These are phyloP conservation scores for Ophion slaviceki DNA, from an alignment of 2,888 invertebrate species.

Conservation along the genomic window DNA sequence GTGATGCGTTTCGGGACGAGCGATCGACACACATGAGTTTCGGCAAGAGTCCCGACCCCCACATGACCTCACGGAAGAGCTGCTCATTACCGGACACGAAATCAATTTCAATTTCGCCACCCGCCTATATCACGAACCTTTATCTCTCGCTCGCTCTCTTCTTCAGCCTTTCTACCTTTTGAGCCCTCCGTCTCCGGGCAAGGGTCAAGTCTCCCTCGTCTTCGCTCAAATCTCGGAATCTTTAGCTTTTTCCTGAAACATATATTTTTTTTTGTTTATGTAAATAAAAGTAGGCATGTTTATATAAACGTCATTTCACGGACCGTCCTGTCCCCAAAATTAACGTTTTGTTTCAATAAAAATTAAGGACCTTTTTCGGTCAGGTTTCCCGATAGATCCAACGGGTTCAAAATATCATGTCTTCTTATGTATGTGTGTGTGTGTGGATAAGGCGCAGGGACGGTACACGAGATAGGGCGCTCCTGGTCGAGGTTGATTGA, in stretches of 20 bases:
- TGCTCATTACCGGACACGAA: constrained; percentile 73
- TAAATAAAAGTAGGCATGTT: background rate
- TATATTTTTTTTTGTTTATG: background rate
- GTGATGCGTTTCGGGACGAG: constrained; percentile 42
- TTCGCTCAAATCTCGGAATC: too few species aligned
- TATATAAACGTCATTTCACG: background rate
- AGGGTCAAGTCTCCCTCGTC: background rate
- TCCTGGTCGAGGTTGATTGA: constrained; percentile 76
- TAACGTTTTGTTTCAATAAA: background rate
- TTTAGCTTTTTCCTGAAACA: background rate
- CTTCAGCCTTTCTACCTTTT: background rate
- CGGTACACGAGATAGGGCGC: constrained; percentile 54
- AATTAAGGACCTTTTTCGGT: background rate
- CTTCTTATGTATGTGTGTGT: background rate
- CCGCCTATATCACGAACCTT: constrained; percentile 49
- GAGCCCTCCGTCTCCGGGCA: background rate
- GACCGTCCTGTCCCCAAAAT: background rate
- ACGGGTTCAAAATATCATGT: background rate
- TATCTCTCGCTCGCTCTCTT: constrained; percentile 13
- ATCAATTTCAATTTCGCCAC: constrained; percentile 78
- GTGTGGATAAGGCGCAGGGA: constrained; percentile 32
- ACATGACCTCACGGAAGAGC: constrained; percentile 63
- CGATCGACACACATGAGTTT: constrained; percentile 45
- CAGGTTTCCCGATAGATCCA: background rate
- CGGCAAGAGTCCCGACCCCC: constrained; percentile 61